Base-by-base conservation (phyloP, 2,113 vertebrate genomes). In the Atlantisia rogersi region DNA sequence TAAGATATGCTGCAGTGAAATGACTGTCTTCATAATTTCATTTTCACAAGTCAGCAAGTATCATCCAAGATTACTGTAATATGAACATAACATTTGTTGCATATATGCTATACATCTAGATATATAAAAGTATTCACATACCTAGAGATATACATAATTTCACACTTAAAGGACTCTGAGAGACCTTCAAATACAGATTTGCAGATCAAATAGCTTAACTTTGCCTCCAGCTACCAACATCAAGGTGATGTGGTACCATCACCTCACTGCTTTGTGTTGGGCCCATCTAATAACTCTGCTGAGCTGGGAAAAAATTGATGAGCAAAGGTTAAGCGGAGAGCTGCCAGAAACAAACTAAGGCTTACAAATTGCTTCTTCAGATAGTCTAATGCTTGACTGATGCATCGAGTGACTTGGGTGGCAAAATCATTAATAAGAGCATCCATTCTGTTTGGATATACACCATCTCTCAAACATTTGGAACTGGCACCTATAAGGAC, bases 271-370 rank as follows among this genome's bases (percentile, higher is more conserved):
- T 91, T 80, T 90, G 35, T 53, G 37, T n/a, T 48, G 75, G 78
- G 31, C 50, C 44, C 37, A 68, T 44, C 39, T 56, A 65, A 11
- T 73, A 88, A 76, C 37, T 50, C 29, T 64, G 56, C 59, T 71
- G 74, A 92, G 79, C 46, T 55, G 37, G 13, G 40, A 44, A 55
- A 95, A 83, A 93, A 67, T 3, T 15, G 37, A 83, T 14, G 50
- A 77, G 60, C 84, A 78, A 80, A 97, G 75, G 63, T 86, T 89
- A 92, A 94, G 58, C 65, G 79, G 76, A 94, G 55, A 55, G 75
- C 64, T 90, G 71, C 71, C 85, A 92, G 80, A 82, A 87, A 85
- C 68, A 88, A 94, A 86, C 46, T 42, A 80, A 70, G 29, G 35
- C 60, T 82, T 75, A 76, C 44, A 88, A 94, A 97, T 64, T 56